Evolutionary conservation across 2,888 invertebrate species (phyloP), one percentile per base, ranked within the genome.

Genomic region (Ferrisia virgata): DNA sequence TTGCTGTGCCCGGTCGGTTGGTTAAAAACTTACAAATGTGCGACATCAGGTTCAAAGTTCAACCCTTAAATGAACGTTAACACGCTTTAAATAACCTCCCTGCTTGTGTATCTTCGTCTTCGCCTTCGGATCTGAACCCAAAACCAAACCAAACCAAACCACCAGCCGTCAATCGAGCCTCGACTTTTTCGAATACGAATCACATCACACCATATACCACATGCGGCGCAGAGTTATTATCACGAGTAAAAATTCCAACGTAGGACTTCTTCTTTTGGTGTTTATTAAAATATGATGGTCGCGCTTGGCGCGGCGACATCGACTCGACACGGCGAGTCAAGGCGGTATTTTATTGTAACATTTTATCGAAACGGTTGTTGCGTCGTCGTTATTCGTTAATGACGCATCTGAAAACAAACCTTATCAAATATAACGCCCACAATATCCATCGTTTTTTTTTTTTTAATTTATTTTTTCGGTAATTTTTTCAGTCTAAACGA

Each of bases 301-400:
- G 76, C 36, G 31, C 11, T 2, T 9, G 25, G n/a, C n/a, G n/a
- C n/a, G n/a, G n/a, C n/a, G n/a, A n/a, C n/a, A n/a, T n/a, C n/a
- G n/a, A n/a, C n/a, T n/a, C n/a, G 18, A 18, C 4, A 2, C 18
- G 40, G 43, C 15, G 15, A n/a, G 2, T n/a, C 43, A n/a, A 15
- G 2, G 43, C 43, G 15, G n/a, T n/a, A n/a, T 39, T 39, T 8
- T 11, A 39, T 39, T 39, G 18, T 13, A 0, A 64, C 64, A 64
- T 18, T 80, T 43, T 80, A 80, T 80, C 80, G 40, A 80, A 76
- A 76, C 72, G 72, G n/a, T n/a, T n/a, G n/a, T 8, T 76, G 31
- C 43, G 18, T 79, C 79, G n/a, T n/a, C n/a, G n/a, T n/a, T n/a
- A n/a, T n/a, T n/a, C n/a, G 79, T 80, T 80, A 80, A 80, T 80